phyloP scores from a whole-genome alignment of 2,113 vertebrate species.

The Petrocephalus microphthalmus region DNA sequence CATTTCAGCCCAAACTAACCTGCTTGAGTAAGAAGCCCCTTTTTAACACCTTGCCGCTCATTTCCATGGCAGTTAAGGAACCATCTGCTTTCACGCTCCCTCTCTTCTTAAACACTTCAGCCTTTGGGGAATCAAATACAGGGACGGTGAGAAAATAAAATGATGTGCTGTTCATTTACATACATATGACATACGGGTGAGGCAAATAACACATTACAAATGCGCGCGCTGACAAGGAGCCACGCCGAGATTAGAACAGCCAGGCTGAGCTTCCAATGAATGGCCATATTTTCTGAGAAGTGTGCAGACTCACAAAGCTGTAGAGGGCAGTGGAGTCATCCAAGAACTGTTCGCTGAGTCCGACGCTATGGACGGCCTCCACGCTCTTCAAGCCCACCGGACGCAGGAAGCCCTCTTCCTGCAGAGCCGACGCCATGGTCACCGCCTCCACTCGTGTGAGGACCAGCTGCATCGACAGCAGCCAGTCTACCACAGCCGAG shows the following conservation, averaged over 20 bases:
- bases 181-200: background rate
- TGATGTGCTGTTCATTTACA: background rate
- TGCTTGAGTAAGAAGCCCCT: constrained; percentile 90
- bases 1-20: constrained; percentile 51
- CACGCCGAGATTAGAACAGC: background rate
- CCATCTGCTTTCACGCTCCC: constrained; percentile 69
- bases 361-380: constrained; percentile 63
- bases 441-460: constrained; percentile 74
- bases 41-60: constrained; percentile 78
- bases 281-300: background rate
- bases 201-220: background rate
- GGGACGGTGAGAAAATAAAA: background rate
- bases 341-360: constrained; percentile 75
- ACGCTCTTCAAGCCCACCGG: constrained; percentile 71
- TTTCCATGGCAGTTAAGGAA: constrained; percentile 68
- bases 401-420: constrained; percentile 77
- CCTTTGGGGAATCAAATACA: constrained; percentile 49
- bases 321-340: constrained; percentile 86
- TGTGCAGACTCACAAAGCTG: constrained; percentile 71
- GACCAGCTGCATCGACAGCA: constrained; percentile 73
- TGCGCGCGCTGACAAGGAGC: background rate
- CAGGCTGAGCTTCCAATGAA: background rate
- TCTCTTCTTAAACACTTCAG: constrained; percentile 74
- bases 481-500: constrained; percentile 84
- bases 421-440: constrained; percentile 78